Percentiles rank a stretch among this genome's conserved stretches.
These are phyloP conservation scores for Mormoops blainvillei DNA, from an alignment of 2,113 vertebrate species.

Conservation along the genomic window DNA sequence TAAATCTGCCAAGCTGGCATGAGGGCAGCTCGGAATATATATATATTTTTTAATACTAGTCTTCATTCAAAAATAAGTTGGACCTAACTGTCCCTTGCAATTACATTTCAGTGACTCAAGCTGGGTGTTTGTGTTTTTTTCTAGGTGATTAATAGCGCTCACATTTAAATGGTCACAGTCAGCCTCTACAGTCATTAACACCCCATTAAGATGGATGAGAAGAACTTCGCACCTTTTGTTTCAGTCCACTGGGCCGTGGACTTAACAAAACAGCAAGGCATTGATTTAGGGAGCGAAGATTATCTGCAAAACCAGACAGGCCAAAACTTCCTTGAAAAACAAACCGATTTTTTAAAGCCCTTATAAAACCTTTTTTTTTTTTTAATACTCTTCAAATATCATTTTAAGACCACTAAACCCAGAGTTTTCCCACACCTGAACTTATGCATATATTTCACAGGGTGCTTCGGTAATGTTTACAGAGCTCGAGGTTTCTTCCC, in stretches of 20 bases:
- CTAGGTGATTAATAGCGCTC: constrained; percentile 76
- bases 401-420: constrained; percentile 53
- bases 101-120: constrained; percentile 66
- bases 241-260: constrained; percentile 46
- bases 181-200: constrained; percentile 75
- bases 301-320: constrained; percentile 41
- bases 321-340: constrained; percentile 63
- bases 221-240: constrained; percentile 76
- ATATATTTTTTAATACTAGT: background rate
- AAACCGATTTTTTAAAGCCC: constrained; percentile 7
- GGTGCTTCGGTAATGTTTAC: constrained; percentile 47
- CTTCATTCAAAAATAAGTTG: constrained; percentile 68
- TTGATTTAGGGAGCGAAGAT: constrained; percentile 69
- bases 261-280: constrained; percentile 62
- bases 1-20: constrained; percentile 53
- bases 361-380: constrained; percentile 52
- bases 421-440: constrained; percentile 45
- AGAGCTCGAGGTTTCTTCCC: constrained; percentile 50
- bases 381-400: constrained; percentile 41
- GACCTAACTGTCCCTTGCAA: constrained; percentile 65
- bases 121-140: constrained; percentile 71
- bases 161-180: constrained; percentile 75
- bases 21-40: constrained; percentile 3
- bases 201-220: constrained; percentile 75
- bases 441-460: constrained; percentile 7